Evolutionary conservation across 2,113 vertebrate species (phyloP), one percentile per base, ranked within the genome.

Genomic region (Chloebia gouldiae): DNA sequence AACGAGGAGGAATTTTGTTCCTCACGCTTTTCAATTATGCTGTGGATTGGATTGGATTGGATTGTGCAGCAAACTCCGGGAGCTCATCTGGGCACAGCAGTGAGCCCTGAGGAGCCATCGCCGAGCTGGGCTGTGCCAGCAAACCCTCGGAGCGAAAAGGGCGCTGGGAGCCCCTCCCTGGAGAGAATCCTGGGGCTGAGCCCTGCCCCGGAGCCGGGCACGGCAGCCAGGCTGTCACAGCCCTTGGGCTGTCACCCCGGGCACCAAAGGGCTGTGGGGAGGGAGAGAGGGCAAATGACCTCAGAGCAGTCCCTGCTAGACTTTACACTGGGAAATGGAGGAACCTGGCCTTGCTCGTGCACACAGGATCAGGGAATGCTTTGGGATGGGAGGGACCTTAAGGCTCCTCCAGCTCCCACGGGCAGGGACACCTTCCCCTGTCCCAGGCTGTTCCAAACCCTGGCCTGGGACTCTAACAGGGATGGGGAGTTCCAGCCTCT

Each of bases 1-100:
- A 97, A 96, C 82, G 3, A 83, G 97, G 94, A 95, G 11, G 95
- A 81, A 94, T 97, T 97, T 77, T 92, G 86, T 95, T 96, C 95
- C 95, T 95, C 87, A 13, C 93, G 92, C 96, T 96, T 95, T 81
- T 95, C 97, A 96, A 64, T 96, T 93, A 91, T 63, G 89, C 79
- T 89, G 15, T 33, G 63, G 94, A 66, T 97, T 96, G 39, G 39
- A 39, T 97, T 96, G 39, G 39, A 39, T 39, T 39, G 97, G 96
- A 95, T 97, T 28, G 49, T 4, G 91, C 88, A 45, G 96, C 96
- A 95, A 94, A 88, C 96, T 92, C 96, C 83, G 80, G 42, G 93
- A 88, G 96, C 97, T 98, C 97, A 95, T 92, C 95, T 95, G 96
- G 96, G 97, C 97, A 90, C 42, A 90, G 96, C 92, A 91, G 78